Base-by-base conservation (phyloP, 2,888 invertebrate species). In the Hoplodrina ambigua region DNA sequence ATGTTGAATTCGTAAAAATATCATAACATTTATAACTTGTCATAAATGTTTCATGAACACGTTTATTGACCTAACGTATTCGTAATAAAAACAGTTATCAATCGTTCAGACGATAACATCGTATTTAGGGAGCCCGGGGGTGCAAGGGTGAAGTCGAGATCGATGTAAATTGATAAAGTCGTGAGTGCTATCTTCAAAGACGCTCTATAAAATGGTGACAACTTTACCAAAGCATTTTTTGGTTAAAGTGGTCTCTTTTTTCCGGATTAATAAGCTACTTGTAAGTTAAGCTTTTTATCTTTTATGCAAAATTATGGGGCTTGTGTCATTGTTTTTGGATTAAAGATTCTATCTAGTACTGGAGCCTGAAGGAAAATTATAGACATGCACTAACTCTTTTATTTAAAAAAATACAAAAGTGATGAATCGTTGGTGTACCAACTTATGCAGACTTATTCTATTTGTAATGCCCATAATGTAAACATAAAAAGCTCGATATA, bases 21-120 rank as follows among this genome's bases (percentile, higher is more conserved):
- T 49, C 57, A 60, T 72, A 67, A 55, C 55, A 75, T 72, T 54
- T 64, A 50, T 20, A 46, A 19, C 46, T 60, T 0, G n/a, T 46
- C 20, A 30, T 66, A 63, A 67, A 81, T n/a, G 33, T 56, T 68
- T 54, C 30, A 62, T 64, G 20, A 61, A 68, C 61, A 59, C 62
- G 69, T 76, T 76, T 81, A 78, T 69, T 66, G 67, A 69, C 72
- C 55, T 61, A 84, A 75, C 78, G 61, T 69, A 49, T 75, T 68
- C 44, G 56, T 84, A 86, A 86, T 88, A 86, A 86, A 85, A 86
- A 80, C 85, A 79, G 84, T 88, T 88, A 89, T 87, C 85, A 87
- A 85, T 87, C 87, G 84, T 87, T 88, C 78, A 80, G 78, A 72
- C 80, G 87, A 91, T 90, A 88, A 89, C 85, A 86, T 85, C 85